Conservation (phyloP, 1,140 invertebrate genomes). For the Aphelinus atriplicis region DNA sequence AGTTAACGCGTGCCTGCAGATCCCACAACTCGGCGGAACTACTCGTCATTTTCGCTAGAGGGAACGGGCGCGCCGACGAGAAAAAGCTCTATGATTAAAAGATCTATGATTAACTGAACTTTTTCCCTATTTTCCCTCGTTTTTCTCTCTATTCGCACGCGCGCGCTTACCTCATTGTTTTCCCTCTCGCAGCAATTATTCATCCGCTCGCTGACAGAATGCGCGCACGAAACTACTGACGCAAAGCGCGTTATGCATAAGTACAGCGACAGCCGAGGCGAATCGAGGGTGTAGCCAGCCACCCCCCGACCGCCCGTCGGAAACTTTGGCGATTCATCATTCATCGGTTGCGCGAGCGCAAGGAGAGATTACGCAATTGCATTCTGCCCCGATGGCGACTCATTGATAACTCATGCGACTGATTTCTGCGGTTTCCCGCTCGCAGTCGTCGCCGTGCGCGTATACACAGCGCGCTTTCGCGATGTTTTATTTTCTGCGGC, state of each 20-base stretch:
- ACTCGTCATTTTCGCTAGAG: too few species aligned
- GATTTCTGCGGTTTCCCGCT: constrained; percentile 13
- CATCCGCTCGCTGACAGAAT: not conserved
- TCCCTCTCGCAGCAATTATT: not conserved
- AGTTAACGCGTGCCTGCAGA: too few species aligned
- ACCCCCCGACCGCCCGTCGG: not conserved
- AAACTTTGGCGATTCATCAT: constrained; percentile 26
- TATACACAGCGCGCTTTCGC: too few species aligned
- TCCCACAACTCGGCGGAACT: too few species aligned
- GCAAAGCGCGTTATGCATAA: not conserved
- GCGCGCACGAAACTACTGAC: not conserved
- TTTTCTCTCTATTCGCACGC: not conserved
- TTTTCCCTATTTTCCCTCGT: not conserved
- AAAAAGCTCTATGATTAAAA: not conserved
- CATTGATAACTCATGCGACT: constrained; percentile 16
- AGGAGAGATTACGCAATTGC: not conserved
- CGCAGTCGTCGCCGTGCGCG: too few species aligned
- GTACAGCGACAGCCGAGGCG: not conserved
- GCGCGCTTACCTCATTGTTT: not conserved
- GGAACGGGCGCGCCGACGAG: not conserved
- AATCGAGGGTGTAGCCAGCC: not conserved
- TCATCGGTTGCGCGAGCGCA: not conserved
- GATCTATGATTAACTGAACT: not conserved
- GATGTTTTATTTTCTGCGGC: too few species aligned
- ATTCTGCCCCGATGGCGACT: not conserved